phyloP scores from a whole-genome alignment of 2,113 vertebrate genomes.

The Macquaria australasica region DNA sequence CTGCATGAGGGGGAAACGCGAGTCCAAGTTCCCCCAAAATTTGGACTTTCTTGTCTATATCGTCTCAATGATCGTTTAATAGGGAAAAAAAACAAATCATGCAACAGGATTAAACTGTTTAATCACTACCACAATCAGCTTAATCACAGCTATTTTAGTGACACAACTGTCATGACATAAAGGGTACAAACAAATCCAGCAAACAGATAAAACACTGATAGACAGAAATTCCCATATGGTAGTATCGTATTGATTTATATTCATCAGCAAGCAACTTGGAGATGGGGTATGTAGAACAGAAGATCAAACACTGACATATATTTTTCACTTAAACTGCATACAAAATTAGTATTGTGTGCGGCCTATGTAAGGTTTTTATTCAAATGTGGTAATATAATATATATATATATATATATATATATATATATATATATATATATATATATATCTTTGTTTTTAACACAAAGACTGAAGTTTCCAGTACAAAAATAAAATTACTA shows the following conservation, averaged over 20 bases:
- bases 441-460: neutral
- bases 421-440: neutral
- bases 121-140: neutral
- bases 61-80: neutral
- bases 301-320: neutral
- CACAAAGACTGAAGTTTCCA: neutral
- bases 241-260: neutral
- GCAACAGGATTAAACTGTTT: conserved; percentile 2
- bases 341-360: conserved; percentile 3
- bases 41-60: neutral
- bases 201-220: neutral
- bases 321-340: neutral
- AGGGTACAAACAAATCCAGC: neutral
- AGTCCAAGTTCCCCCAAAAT: neutral
- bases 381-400: neutral
- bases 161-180: neutral
- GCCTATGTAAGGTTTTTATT: neutral
- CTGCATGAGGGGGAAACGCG: neutral
- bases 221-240: neutral
- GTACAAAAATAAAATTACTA: conserved; percentile 42
- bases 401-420: neutral
- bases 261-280: neutral
- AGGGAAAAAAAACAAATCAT: neutral
- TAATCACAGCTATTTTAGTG: conserved; percentile 10
- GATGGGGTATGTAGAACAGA: neutral